Evolutionary conservation across 2,113 vertebrate species (phyloP).

Genomic region (Rhadina sibilatrix): DNA sequence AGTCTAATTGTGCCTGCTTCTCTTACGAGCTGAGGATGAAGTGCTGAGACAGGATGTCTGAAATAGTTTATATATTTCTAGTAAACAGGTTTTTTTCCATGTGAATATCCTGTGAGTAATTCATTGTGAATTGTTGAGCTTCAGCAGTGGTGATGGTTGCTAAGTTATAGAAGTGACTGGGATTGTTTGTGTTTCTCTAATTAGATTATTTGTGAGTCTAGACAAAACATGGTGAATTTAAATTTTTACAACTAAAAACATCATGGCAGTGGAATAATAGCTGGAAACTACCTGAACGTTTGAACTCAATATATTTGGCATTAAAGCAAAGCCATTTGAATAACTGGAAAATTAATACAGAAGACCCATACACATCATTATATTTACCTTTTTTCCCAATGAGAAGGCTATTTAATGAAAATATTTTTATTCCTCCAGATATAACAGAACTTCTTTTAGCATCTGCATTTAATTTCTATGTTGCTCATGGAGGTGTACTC

Average conservation of each 20-base stretch:
- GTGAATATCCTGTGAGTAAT: not conserved
- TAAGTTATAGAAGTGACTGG: not conserved
- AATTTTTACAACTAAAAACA: not conserved
- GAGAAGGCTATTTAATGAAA: not conserved
- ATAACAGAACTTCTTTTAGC: not conserved
- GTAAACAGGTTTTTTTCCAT: not conserved
- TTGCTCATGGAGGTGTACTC: not conserved
- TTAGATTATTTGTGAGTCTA: constrained; percentile 13
- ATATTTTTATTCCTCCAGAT: not conserved
- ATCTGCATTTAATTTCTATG: constrained; percentile 3
- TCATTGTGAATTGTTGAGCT: not conserved
- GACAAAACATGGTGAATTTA: constrained; percentile 3
- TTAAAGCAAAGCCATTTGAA: not conserved
- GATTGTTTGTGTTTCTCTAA: not conserved
- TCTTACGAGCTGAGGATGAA: not conserved
- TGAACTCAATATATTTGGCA: not conserved
- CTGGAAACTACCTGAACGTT: not conserved
- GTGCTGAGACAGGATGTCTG: not conserved
- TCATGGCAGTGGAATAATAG: not conserved
- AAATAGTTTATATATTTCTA: not conserved
- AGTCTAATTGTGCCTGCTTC: constrained; percentile 19
- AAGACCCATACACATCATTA: not conserved
- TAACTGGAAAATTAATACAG: not conserved
- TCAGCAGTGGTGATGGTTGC: not conserved
- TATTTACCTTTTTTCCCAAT: not conserved